Percentiles rank a stretch among this genome's conserved stretches.
Conservation (phyloP, 37 sponge, comb jelly and placozoan genomes). For the Aplysina aerophoba region DNA sequence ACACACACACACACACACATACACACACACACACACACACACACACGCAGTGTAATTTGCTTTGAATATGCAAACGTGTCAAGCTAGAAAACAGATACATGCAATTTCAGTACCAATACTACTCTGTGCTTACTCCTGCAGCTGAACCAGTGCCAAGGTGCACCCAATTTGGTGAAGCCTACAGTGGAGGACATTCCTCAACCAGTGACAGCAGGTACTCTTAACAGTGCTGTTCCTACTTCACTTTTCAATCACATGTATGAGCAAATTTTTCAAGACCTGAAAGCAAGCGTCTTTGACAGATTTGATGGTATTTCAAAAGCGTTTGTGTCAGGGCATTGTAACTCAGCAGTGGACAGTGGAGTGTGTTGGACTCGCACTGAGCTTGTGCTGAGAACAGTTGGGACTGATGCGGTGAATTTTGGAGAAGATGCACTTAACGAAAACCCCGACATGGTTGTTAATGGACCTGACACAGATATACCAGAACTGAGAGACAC, state of each 20-base stretch:
- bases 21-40: no score
- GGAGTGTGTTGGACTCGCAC: background rate
- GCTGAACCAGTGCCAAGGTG: background rate
- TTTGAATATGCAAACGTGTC: no score
- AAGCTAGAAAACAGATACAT: no score
- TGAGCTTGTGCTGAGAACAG: slow-evolving; percentile 14
- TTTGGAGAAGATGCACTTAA: slow-evolving; percentile 1
- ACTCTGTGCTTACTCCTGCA: background rate
- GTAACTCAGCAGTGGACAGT: background rate
- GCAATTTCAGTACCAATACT: no score
- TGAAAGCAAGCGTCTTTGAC: slow-evolving; percentile 1
- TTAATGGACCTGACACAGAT: background rate
- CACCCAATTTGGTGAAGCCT: background rate
- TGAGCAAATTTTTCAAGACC: background rate
- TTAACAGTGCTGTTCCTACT: background rate
- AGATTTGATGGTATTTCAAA: background rate
- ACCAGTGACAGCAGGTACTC: background rate
- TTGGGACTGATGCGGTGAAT: background rate
- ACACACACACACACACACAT: no score
- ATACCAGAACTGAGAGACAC: background rate
- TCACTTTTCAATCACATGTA: background rate
- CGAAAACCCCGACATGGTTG: slow-evolving; percentile 3
- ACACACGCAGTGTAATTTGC: no score
- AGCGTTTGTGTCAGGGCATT: background rate
- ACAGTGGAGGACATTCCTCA: background rate